phyloP scores from a whole-genome alignment of 2,888 invertebrate species.

The Habrosyne pyritoides region DNA sequence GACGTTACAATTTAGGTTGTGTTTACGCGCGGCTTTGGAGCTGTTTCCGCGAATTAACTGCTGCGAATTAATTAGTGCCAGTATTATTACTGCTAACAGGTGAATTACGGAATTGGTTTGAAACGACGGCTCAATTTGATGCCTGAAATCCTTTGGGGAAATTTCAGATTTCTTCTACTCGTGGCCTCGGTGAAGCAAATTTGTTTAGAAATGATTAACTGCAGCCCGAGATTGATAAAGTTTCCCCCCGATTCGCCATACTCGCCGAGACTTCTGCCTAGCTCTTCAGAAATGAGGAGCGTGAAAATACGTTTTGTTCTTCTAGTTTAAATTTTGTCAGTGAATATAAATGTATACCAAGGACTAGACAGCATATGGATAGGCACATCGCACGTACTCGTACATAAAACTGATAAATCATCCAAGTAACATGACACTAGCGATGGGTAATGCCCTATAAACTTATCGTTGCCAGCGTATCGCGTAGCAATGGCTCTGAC shows the following conservation, averaged over 20 bases:
- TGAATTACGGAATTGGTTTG: not conserved
- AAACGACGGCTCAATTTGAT: not conserved
- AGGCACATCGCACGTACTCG: conserved; percentile 17
- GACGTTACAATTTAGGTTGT: not conserved
- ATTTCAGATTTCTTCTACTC: not conserved
- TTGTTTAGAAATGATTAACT: too few relatives aligned
- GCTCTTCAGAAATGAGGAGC: too few relatives aligned
- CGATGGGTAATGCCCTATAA: conserved; percentile 44
- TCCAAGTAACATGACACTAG: conserved; percentile 37
- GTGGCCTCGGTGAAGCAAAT: too few relatives aligned
- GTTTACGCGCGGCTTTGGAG: not conserved
- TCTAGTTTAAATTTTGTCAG: not conserved
- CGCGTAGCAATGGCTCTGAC: conserved; percentile 20
- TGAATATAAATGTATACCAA: not conserved
- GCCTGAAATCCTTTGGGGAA: too few relatives aligned
- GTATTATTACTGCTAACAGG: not conserved
- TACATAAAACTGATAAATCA: conserved; percentile 47
- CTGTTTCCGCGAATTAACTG: not conserved
- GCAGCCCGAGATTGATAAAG: too few relatives aligned
- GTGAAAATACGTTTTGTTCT: not conserved
- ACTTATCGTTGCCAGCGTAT: conserved; percentile 37
- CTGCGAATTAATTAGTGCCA: not conserved
- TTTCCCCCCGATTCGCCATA: too few relatives aligned
- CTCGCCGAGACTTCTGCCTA: too few relatives aligned
- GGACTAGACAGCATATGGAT: not conserved